These are phyloP conservation scores for Halocynthia roretzi DNA, from an alignment of 23 tunicate genomes.

Conservation along the genomic window DNA sequence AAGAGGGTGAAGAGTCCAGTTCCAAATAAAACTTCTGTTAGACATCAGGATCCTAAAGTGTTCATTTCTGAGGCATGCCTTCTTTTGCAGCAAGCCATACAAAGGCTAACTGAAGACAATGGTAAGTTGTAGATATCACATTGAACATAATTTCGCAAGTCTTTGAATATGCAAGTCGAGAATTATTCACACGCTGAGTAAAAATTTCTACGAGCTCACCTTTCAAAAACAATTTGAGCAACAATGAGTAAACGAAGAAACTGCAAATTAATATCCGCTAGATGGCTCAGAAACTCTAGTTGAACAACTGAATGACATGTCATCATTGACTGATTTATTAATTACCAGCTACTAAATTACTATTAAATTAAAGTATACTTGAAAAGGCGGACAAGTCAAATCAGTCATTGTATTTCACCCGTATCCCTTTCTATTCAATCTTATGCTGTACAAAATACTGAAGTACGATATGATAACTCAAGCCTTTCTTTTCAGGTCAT, in stretches of 20 bases:
- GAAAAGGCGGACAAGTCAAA: slow-evolving; percentile 1
- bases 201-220: too few relatives aligned
- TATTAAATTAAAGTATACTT: neutral
- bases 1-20: too few relatives aligned
- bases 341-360: neutral
- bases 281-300: too few relatives aligned
- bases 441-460: neutral
- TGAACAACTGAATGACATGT: too few relatives aligned
- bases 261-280: too few relatives aligned
- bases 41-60: neutral
- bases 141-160: too few relatives aligned
- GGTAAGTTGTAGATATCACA: neutral
- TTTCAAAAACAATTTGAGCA: too few relatives aligned
- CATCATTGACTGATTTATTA: neutral
- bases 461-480: too few relatives aligned
- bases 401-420: neutral
- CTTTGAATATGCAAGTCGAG: too few relatives aligned
- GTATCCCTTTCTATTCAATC: neutral
- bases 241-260: too few relatives aligned
- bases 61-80: neutral
- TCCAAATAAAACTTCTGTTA: neutral
- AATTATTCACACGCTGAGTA: too few relatives aligned
- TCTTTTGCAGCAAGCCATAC: neutral
- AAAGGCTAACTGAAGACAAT: neutral
- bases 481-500: slow-evolving; percentile 1